Base-by-base conservation (phyloP, 1,140 invertebrate species). In the Drosophila oshimai region DNA sequence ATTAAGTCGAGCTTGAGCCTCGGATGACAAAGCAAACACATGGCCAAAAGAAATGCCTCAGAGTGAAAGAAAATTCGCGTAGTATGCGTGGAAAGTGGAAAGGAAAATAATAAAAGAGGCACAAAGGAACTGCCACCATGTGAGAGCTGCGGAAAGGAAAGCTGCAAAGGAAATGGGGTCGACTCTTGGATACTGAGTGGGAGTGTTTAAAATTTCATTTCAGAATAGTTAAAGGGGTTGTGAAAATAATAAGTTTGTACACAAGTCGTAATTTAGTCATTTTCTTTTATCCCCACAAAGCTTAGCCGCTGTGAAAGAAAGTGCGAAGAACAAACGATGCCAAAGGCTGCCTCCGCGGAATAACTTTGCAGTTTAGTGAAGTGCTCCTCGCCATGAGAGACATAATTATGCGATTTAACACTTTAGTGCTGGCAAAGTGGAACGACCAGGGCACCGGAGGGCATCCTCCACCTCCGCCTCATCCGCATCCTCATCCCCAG, bases 391-490 rank as follows among this genome's bases (percentile, higher is more conserved):
- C 81, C 61, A 87, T 80, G 72, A 86, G 80, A 86, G 80, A 87
- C 81, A 86, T 86, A 87, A 86, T 86, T 86, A 86, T 87, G 81
- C 81, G 81, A 77, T 86, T 87, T 86, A 86, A 86, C 81, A 87
- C 81, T 86, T 86, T 83, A 77, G 78, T 74, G 78, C 53, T 44
- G 73, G 54, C 60, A 72, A 86, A 87, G 72, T 81, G 72, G 72
- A 69, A 55, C 71, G 70, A 64, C 44, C 80, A 64, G 29, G 64
- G 39, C 49, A 5, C 31, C 29, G 24, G 7, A n/a, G n/a, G n/a
- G n/a, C n/a, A n/a, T n/a, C n/a, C n/a, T n/a, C n/a, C 33, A 22
- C 1, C 44, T 33, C 39, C 17, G 41, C 34, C 26, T 36, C 39
- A 7, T n/a, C 15, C 13, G 24, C 31, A 1, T 50, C 34, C n/a